These are phyloP conservation scores for Augiades crinisus DNA, from an alignment of 2,888 invertebrate genomes.

Conservation along the genomic window DNA sequence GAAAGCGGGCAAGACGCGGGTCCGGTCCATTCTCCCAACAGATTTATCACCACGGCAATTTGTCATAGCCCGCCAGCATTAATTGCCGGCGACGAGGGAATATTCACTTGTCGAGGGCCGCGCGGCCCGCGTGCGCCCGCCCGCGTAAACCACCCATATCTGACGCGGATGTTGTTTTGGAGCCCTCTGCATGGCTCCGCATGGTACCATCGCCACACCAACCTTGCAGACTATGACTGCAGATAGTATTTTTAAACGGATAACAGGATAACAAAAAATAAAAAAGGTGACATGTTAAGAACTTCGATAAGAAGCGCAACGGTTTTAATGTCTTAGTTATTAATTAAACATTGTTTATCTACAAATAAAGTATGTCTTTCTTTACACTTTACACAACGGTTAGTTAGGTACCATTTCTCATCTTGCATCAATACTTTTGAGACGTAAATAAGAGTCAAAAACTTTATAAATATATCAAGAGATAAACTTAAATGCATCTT, in stretches of 20 bases:
- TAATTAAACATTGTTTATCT: too few species aligned
- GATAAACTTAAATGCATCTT: background rate
- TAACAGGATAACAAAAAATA: too few species aligned
- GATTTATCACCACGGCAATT: conserved; percentile 31
- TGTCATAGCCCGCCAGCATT: conserved; percentile 31
- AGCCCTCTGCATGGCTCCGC: background rate
- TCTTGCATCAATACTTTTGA: too few species aligned
- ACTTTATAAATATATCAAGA: too few species aligned
- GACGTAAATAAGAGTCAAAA: too few species aligned
- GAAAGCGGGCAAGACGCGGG: conserved; percentile 7
- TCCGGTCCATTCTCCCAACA: conserved; percentile 14
- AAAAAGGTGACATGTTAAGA: too few species aligned
- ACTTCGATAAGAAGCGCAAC: too few species aligned
- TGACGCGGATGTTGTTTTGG: conserved; percentile 41
- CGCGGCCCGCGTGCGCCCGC: conserved; percentile 40
- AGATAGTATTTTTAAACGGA: too few species aligned
- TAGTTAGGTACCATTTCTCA: too few species aligned
- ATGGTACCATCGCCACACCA: background rate
- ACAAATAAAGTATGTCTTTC: too few species aligned
- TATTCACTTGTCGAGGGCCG: conserved; percentile 27
- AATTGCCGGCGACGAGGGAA: conserved; percentile 29
- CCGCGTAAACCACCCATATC: conserved; percentile 54
- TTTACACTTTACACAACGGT: too few species aligned
- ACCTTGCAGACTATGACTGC: background rate
- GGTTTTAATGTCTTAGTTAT: too few species aligned